Evolutionary conservation across 2,113 vertebrate species (phyloP), one percentile per base, ranked within the genome.

Genomic region (Thamnaconus septentrionalis): DNA sequence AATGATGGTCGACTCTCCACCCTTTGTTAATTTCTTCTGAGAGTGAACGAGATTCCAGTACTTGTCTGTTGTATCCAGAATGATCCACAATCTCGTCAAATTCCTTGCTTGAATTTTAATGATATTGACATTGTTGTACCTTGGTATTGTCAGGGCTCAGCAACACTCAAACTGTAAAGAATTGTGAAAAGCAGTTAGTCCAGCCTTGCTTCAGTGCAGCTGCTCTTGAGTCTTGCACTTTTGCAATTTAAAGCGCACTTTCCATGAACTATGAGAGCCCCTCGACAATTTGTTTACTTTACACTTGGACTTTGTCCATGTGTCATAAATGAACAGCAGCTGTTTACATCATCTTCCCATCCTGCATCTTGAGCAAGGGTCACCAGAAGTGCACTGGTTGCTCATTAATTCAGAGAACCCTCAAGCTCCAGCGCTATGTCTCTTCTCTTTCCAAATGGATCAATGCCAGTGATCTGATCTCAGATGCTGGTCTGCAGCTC

Each of bases 401-500:
- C 61, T 41, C 61, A 12, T 62, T 40, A 4, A 4, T 61, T 18
- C 43, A 39, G 42, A 72, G 53, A 45, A 56, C 41, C 56, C n/a
- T 3, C 46, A 3, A 58, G 46, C 52, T 3, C 55, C 51, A 6
- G 41, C 31, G 39, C 18, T 31, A 31, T 31, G 18, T 31, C 18
- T 31, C 18, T 6, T 49, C 4, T 8, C 47, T 48, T 4, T 9
- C 9, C n/a, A 9, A 11, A 11, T 10, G 1, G 48, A 50, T 50
- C n/a, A 4, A 50, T 52, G 12, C 50, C 44, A 2, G 5, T 31
- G 4, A 8, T 7, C 11, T n/a, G 11, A 42, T 41, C 51, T 97
- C 86, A 98, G 88, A 99, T 98, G 85, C 93, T 98, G 7, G 97
- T 99, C 90, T 98, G 96, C 78, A 98, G 93, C 83, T 98, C 95